phyloP scores from a whole-genome alignment of 2,797 vertebrate genomes.

The Helarctos malayanus region DNA sequence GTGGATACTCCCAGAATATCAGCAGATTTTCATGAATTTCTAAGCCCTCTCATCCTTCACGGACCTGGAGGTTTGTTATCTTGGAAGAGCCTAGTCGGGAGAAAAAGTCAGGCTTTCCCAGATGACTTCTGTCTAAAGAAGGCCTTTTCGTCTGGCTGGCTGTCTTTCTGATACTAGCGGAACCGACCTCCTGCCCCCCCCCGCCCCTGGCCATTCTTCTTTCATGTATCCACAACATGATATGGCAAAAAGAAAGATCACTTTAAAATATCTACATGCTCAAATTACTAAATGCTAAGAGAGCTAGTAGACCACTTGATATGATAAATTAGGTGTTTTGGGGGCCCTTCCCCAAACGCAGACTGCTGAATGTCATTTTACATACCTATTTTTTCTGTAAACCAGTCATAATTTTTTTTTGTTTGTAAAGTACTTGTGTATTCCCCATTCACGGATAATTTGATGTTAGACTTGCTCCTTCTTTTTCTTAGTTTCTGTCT shows the following conservation, averaged over 20 bases:
- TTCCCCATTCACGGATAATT: not conserved
- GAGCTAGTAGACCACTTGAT: not conserved
- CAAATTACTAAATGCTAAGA: not conserved
- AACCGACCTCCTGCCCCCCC: not conserved
- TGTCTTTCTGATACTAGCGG: not conserved
- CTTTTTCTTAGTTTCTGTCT: not conserved
- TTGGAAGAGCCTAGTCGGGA: not conserved
- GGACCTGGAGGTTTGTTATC: not conserved
- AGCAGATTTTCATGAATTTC: not conserved
- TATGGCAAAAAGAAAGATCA: not conserved
- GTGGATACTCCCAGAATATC: not conserved
- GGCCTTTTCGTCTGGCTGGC: not conserved
- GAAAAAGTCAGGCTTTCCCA: not conserved
- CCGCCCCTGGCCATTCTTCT: not conserved
- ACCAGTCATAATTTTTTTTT: not conserved
- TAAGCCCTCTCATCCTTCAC: not conserved
- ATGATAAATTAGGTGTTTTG: not conserved
- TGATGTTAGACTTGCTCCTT: not conserved
- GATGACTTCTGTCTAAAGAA: not conserved
- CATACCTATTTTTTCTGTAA: not conserved
- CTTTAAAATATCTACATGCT: not conserved
- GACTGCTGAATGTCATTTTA: not conserved
- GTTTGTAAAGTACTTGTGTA: not conserved
- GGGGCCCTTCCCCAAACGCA: not conserved
- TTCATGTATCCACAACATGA: accelerated